Conservation (phyloP, 1,140 invertebrate species). For the Acromyrmex heyeri region DNA sequence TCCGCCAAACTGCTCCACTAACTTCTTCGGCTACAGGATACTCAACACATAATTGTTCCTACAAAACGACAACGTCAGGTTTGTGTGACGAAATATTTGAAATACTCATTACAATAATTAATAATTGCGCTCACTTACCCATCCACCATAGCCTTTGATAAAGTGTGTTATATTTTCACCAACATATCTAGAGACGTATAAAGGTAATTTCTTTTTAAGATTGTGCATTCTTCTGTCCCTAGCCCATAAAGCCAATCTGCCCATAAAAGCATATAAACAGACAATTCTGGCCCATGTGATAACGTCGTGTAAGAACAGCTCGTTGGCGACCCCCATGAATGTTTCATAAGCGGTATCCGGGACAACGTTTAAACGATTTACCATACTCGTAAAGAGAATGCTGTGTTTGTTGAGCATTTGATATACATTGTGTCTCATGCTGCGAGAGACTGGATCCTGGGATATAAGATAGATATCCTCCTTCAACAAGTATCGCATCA, state of each 20-base stretch:
- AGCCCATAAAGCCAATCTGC: slow-evolving; percentile 87
- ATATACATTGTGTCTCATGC: slow-evolving; percentile 86
- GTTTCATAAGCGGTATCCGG: slow-evolving; percentile 87
- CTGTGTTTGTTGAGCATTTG: slow-evolving; percentile 88
- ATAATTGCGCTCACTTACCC: slow-evolving; percentile 76
- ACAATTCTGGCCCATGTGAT: slow-evolving; percentile 89
- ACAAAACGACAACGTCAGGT: slow-evolving; percentile 52
- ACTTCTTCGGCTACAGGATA: slow-evolving; percentile 88
- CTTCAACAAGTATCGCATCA: slow-evolving; percentile 84
- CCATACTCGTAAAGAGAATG: slow-evolving; percentile 89
- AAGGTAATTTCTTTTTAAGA: slow-evolving; percentile 83
- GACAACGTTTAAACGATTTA: slow-evolving; percentile 87
- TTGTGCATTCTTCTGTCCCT: slow-evolving; percentile 85
- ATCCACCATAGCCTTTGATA: slow-evolving; percentile 85
- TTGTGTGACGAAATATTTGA: background rate
- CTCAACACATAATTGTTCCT: slow-evolving; percentile 88
- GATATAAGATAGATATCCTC: slow-evolving; percentile 85
- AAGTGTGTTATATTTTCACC: slow-evolving; percentile 84
- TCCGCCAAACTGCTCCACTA: slow-evolving; percentile 88
- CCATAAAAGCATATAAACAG: slow-evolving; percentile 89
- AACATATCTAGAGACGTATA: slow-evolving; percentile 84
- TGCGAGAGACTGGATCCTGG: slow-evolving; percentile 83
- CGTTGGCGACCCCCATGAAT: slow-evolving; percentile 88
- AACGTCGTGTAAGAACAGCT: slow-evolving; percentile 87
- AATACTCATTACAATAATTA: background rate